Percentiles rank a stretch among this genome's conserved stretches.
These are phyloP conservation scores for Halictus rubicundus DNA, from an alignment of 1,140 invertebrate species.

Conservation along the genomic window DNA sequence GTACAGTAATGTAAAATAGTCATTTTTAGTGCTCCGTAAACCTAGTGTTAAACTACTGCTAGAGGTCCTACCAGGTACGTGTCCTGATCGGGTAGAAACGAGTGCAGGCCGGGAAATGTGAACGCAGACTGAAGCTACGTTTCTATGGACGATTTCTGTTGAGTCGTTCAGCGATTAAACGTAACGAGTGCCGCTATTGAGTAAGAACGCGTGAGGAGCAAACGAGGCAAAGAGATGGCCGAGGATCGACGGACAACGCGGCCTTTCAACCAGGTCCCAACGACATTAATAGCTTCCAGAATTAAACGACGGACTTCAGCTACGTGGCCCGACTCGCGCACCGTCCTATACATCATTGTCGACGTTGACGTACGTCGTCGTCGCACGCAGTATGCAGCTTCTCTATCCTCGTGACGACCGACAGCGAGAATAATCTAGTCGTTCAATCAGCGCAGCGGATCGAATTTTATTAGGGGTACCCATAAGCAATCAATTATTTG, in stretches of 20 bases:
- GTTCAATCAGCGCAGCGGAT: slow-evolving; percentile 19
- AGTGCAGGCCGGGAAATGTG: neutral
- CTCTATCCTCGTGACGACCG: neutral
- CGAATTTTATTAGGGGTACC: no score
- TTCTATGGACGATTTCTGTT: neutral
- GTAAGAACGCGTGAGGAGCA: slow-evolving; percentile 51
- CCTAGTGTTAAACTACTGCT: no score
- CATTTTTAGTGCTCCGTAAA: no score
- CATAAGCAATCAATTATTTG: no score
- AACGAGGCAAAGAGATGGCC: slow-evolving; percentile 49
- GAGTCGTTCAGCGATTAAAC: neutral
- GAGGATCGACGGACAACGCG: slow-evolving; percentile 65
- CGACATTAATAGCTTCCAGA: slow-evolving; percentile 72
- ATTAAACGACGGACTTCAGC: slow-evolving; percentile 60
- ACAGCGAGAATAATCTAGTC: slow-evolving; percentile 29
- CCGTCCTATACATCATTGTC: slow-evolving; percentile 22
- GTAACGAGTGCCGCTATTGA: slow-evolving; percentile 54
- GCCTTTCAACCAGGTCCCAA: slow-evolving; percentile 64
- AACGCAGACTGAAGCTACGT: neutral
- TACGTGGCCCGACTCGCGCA: slow-evolving; percentile 40
- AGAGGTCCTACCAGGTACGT: neutral
- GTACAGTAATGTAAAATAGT: no score
- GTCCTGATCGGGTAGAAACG: neutral
- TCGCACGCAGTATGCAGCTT: slow-evolving; percentile 1
- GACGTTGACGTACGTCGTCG: slow-evolving; percentile 34